Evolutionary conservation across 2,797 vertebrate genomes (phyloP).

Genomic region (Catharus ustulatus): DNA sequence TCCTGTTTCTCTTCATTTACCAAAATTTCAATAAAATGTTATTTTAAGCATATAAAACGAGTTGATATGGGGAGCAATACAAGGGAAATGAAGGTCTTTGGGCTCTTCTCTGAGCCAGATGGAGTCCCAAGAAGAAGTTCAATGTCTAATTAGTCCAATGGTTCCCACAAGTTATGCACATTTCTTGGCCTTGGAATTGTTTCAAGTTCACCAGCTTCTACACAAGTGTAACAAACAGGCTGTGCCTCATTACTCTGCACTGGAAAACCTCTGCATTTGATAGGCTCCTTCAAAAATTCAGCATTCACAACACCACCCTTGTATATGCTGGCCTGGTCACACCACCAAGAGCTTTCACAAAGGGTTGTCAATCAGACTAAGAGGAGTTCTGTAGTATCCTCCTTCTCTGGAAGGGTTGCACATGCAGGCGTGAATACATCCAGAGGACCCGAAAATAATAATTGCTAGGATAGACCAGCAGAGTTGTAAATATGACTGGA

Average conservation of each 20-base stretch:
- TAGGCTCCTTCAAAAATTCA: neutral
- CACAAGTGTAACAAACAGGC: neutral
- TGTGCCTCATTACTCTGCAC: neutral
- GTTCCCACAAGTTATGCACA: accelerated
- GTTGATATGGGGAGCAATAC: neutral
- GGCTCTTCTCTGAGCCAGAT: neutral
- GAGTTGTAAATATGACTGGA: neutral
- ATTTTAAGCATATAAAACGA: neutral
- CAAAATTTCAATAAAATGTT: neutral
- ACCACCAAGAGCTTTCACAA: neutral
- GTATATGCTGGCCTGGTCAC: neutral
- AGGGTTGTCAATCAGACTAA: neutral
- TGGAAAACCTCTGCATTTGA: neutral
- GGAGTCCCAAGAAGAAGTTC: neutral
- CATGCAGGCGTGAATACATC: neutral
- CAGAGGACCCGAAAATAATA: neutral
- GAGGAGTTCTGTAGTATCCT: neutral
- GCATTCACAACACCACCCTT: neutral
- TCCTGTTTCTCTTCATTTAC: neutral
- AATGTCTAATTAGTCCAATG: neutral
- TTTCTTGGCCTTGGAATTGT: neutral
- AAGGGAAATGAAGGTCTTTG: neutral
- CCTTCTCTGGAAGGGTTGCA: neutral
- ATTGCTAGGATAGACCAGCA: neutral
- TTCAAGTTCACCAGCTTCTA: neutral